Percentiles rank a stretch among this genome's conserved stretches.
Evolutionary conservation across 2,113 vertebrate species (phyloP).

Genomic region (human): GRCh38 chr16:84870001-84870500

Average conservation of each 20-base stretch:
- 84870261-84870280: accelerated
- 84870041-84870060: accelerated
- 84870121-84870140: not conserved
- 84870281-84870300: not conserved
- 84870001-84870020: accelerated
- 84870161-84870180: not conserved
- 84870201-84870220: not conserved
- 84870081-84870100: not conserved
- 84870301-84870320: accelerated
- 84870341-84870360: no score
- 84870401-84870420: no score
- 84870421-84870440: no score
- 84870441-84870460: no score
- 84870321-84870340: not conserved
- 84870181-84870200: not conserved
- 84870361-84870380: no score
- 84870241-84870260: accelerated
- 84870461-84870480: no score
- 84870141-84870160: not conserved
- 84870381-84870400: no score
- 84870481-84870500: no score
- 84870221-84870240: no score
- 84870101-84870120: not conserved
- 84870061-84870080: accelerated
- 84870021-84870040: not conserved